phyloP scores from a whole-genome alignment of 1,140 invertebrate genomes.

The Aphaenogaster floridana region DNA sequence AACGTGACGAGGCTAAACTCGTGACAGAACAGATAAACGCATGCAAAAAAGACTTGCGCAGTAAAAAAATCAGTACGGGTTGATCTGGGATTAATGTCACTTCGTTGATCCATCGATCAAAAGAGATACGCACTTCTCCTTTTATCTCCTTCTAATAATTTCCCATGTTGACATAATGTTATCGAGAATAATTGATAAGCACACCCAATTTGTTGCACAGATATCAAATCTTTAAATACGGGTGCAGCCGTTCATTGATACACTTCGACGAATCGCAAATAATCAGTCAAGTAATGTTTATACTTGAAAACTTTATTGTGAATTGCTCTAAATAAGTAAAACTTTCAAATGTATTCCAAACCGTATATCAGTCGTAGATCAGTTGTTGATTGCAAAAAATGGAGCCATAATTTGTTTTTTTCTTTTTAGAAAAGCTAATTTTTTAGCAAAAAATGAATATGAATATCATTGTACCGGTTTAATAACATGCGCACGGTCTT shows the following conservation, averaged over 20 bases:
- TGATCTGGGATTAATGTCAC: slow-evolving; percentile 16
- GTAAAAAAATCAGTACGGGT: neutral
- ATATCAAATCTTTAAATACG: slow-evolving; percentile 7
- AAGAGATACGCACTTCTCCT: neutral
- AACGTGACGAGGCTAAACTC: neutral
- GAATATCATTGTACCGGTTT: neutral
- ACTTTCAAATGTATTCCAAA: neutral
- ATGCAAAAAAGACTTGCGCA: slow-evolving; percentile 25
- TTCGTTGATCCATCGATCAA: slow-evolving; percentile 26
- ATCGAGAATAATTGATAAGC: slow-evolving; percentile 47
- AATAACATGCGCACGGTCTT: neutral
- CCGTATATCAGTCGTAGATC: slow-evolving; percentile 14
- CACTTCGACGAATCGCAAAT: neutral
- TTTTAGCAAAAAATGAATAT: neutral
- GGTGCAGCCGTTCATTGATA: neutral
- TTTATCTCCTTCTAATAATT: neutral
- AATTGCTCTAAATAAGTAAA: neutral
- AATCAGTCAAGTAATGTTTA: neutral
- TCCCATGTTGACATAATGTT: neutral
- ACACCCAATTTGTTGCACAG: neutral
- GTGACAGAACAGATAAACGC: slow-evolving; percentile 25
- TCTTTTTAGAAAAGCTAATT: neutral
- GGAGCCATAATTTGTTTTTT: slow-evolving; percentile 3
- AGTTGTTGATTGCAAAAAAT: slow-evolving; percentile 2
- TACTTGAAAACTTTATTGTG: neutral